Conservation (phyloP, 2,113 vertebrate genomes). For the Hippocampus abdominalis region DNA sequence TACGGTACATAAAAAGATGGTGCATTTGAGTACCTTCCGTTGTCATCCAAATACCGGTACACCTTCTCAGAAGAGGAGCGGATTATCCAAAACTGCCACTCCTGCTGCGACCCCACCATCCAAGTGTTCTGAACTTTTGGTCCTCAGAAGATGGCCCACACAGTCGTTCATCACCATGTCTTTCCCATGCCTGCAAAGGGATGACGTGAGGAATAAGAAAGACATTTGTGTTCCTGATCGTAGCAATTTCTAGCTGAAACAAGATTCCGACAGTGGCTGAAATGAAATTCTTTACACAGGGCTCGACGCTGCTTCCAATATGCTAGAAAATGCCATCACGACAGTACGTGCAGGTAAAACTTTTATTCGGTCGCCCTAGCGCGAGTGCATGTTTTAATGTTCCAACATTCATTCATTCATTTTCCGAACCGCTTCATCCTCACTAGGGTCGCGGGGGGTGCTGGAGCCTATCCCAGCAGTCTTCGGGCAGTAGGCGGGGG, state of each 20-base stretch:
- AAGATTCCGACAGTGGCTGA: not conserved
- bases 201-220: not conserved
- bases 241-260: not conserved
- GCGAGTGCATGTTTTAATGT: not conserved
- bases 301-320: no score
- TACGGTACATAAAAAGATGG: no score
- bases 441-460: no score
- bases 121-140: constrained; percentile 82
- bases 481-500: no score
- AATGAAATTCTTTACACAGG: not conserved
- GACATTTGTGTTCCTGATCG: not conserved
- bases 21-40: no score
- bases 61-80: constrained; percentile 74
- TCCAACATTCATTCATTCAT: no score
- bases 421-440: no score
- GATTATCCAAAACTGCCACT: constrained; percentile 90
- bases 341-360: no score
- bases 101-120: constrained; percentile 90
- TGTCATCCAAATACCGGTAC: not conserved
- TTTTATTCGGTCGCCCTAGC: no score
- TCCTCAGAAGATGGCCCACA: constrained; percentile 87
- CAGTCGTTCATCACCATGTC: constrained; percentile 82
- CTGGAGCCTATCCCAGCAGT: no score
- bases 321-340: no score
- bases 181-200: constrained; percentile 71